Percentiles rank a stretch among this genome's conserved stretches.
phyloP scores from a whole-genome alignment of 1,140 invertebrate species.

The Trichoplusia ni region DNA sequence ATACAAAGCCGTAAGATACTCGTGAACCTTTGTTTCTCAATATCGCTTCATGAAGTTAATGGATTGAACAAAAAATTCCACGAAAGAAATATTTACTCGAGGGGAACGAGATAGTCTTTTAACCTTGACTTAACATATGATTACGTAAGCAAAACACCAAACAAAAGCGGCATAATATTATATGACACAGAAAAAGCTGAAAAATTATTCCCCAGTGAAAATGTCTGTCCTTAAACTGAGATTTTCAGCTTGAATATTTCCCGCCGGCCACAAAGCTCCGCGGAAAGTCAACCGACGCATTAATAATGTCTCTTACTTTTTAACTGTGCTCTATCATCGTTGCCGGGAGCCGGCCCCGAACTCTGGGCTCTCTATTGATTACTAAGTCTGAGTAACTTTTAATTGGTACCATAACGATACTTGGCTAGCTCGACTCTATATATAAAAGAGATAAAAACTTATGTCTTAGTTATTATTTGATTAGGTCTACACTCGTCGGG shows the following conservation, averaged over 20 bases:
- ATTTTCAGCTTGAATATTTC: conserved; percentile 17
- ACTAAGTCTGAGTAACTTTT: conserved; percentile 9
- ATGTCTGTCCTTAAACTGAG: conserved; percentile 11
- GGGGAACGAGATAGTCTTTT: background rate
- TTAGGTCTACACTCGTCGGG: background rate
- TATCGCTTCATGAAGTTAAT: too few species aligned
- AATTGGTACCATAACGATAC: background rate
- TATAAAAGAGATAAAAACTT: conserved; percentile 31
- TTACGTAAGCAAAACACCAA: background rate
- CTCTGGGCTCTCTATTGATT: background rate
- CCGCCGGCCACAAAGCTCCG: background rate
- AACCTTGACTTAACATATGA: background rate
- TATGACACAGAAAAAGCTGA: conserved; percentile 5
- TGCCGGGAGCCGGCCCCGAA: background rate
- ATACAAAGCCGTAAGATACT: too few species aligned
- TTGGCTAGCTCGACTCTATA: background rate
- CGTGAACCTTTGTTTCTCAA: too few species aligned
- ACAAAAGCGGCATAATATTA: background rate
- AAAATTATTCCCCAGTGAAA: conserved; percentile 13
- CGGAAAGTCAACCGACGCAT: conserved; percentile 12
- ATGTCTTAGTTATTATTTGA: conserved; percentile 25
- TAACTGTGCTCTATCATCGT: conserved; percentile 24
- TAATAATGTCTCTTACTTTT: conserved; percentile 13
- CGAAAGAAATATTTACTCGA: background rate
- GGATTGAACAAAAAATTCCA: background rate